Evolutionary conservation across 2,113 vertebrate species (phyloP).

Genomic region (Phyllostomus discolor): DNA sequence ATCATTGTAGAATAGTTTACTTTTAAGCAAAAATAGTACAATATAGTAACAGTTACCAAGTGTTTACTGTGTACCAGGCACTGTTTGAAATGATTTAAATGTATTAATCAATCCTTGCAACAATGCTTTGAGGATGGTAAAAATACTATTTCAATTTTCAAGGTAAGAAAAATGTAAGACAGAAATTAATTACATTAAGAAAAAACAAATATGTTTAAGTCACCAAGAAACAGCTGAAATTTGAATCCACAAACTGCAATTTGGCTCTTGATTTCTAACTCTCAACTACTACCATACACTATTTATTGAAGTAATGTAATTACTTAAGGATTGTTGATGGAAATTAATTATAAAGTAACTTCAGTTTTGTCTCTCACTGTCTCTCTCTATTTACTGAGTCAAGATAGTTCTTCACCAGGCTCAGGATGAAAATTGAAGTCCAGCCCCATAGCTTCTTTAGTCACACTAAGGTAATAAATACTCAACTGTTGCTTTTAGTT

Average conservation of each 20-base stretch:
- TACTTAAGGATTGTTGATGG: not conserved
- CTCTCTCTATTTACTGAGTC: not conserved
- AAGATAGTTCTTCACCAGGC: not conserved
- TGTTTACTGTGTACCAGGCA: not conserved
- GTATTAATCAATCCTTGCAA: not conserved
- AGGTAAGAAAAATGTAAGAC: not conserved
- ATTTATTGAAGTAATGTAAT: not conserved
- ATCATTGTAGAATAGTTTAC: not conserved
- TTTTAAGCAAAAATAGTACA: not conserved
- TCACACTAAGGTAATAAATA: not conserved
- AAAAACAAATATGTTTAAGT: not conserved
- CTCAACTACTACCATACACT: not conserved
- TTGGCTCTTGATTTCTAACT: not conserved
- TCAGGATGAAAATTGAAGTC: not conserved
- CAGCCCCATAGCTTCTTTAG: not conserved
- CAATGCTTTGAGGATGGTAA: not conserved
- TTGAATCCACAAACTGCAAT: not conserved
- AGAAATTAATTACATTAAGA: not conserved
- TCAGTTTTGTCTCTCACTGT: not conserved
- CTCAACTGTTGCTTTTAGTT: not conserved
- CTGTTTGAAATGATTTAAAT: not conserved
- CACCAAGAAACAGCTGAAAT: not conserved
- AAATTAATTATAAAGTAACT: not conserved
- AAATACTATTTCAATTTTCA: not conserved
- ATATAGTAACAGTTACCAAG: not conserved